Evolutionary conservation across 2,113 vertebrate genomes (phyloP), one percentile per base, ranked within the genome.

Genomic region (Dissostichus mawsoni): DNA sequence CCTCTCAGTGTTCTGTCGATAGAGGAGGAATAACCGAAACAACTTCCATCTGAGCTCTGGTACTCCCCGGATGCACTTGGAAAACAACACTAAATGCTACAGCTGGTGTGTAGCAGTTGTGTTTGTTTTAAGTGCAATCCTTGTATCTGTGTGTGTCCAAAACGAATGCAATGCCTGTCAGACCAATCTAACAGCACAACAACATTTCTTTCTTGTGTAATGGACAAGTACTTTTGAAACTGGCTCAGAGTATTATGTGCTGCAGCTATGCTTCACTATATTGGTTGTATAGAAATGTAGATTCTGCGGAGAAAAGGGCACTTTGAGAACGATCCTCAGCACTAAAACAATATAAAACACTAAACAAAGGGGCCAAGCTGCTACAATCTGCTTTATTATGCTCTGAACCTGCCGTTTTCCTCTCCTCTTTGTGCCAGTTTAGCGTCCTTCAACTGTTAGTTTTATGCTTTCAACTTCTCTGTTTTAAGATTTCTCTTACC

Each of bases 1-100:
- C 74, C 76, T 67, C 72, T 72, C 64, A 25, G 69, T 16, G 57
- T 23, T 70, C 18, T 18, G 69, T 74, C 56, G 8, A 48, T 72
- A 29, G 63, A 69, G 29, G 1, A 25, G 48, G 50, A 62, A 76
- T 33, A 63, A 64, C 76, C 76, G 13, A 72, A 20, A 45, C 67
- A 57, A 17, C 56, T 69, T 61, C 67, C 7, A 8, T 57, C 13
- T 11, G 73, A 78, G 36, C 71, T 66, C 66, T 8, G 62, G 29
- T 72, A 44, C 63, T 74, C 63, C 29, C 13, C 76, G 16, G 62
- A 80, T 50, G 65, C 48, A 33, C 29, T 53, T 10, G 51, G 61
- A 53, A 53, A 71, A n/a, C 61, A 61, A 50, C 55, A 29, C 33
- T 67, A 75, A 63, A 58, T 13, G 65, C 44, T 25, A 41, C 23